Percentiles rank a stretch among this genome's conserved stretches.
phyloP scores from a whole-genome alignment of 2,113 vertebrate species.

The Lophius piscatorius region DNA sequence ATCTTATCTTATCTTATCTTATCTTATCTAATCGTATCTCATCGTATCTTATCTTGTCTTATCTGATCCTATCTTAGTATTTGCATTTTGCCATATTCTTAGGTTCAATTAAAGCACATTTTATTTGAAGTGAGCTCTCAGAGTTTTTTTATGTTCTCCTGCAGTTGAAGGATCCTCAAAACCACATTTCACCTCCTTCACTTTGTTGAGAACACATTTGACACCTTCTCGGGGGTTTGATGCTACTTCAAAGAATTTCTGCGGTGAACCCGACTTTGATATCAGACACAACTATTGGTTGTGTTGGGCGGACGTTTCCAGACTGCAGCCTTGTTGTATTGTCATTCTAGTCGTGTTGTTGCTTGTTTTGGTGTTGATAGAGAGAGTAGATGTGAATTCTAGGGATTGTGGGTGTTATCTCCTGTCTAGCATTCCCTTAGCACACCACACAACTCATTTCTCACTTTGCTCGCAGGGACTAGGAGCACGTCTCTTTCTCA shows the following conservation, averaged over 20 bases:
- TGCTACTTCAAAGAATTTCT: constrained; percentile 45
- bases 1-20: no score
- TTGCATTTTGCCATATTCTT: no score
- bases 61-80: no score
- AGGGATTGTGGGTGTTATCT: constrained; percentile 63
- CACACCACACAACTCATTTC: constrained; percentile 41
- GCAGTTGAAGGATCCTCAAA: constrained; percentile 24
- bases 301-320: constrained; percentile 17
- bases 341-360: constrained; percentile 47
- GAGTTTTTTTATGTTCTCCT: no score
- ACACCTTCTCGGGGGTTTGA: constrained; percentile 34
- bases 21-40: no score
- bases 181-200: constrained; percentile 18
- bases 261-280: constrained; percentile 45
- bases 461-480: constrained; percentile 53
- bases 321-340: constrained; percentile 43
- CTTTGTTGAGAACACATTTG: constrained; percentile 10
- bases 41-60: no score
- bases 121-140: no score
- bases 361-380: constrained; percentile 56
- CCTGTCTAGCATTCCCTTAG: constrained; percentile 51
- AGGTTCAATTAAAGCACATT: no score
- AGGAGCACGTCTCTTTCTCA: constrained; percentile 45
- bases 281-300: constrained; percentile 28
- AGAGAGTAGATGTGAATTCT: constrained; percentile 46